These are phyloP conservation scores for Xyliphius kryptos DNA, from an alignment of 2,113 vertebrate genomes.

Conservation along the genomic window DNA sequence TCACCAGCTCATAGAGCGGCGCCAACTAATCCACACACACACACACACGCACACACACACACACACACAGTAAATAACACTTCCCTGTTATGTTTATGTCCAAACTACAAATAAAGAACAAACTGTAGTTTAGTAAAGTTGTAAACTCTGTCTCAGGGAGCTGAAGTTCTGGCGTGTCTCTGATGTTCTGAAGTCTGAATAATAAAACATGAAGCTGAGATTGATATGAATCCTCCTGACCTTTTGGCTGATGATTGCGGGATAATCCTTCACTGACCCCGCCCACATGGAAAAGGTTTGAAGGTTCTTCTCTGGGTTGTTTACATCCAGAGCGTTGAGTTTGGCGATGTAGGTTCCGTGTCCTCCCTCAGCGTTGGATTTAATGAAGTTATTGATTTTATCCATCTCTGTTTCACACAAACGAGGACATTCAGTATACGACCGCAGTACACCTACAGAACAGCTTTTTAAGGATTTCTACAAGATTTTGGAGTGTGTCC, in stretches of 20 bases:
- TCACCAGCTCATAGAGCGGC: constrained; percentile 83
- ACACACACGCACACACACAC: neutral
- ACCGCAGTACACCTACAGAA: no score
- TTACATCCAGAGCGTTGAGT: constrained; percentile 65
- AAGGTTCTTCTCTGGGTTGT: constrained; percentile 69
- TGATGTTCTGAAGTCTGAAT: no score
- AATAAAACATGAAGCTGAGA: neutral
- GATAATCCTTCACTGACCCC: constrained; percentile 72
- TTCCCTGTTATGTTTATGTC: no score
- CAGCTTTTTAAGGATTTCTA: no score
- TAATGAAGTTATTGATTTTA: constrained; percentile 35
- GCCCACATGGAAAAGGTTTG: constrained; percentile 74
- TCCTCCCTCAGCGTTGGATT: constrained; percentile 67
- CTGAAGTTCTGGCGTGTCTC: no score
- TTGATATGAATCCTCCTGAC: constrained; percentile 37
- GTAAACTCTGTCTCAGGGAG: no score
- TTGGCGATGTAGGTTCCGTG: constrained; percentile 46
- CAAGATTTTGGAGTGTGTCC: no score
- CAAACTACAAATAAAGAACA: no score
- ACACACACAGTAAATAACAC: neutral
- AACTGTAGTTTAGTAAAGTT: no score
- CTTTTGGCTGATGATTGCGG: constrained; percentile 76
- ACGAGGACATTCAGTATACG: neutral
- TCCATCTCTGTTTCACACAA: neutral
- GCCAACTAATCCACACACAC: constrained; percentile 43